These are phyloP conservation scores for Drosophila ercepeae DNA, from an alignment of 1,140 invertebrate species.

Conservation along the genomic window DNA sequence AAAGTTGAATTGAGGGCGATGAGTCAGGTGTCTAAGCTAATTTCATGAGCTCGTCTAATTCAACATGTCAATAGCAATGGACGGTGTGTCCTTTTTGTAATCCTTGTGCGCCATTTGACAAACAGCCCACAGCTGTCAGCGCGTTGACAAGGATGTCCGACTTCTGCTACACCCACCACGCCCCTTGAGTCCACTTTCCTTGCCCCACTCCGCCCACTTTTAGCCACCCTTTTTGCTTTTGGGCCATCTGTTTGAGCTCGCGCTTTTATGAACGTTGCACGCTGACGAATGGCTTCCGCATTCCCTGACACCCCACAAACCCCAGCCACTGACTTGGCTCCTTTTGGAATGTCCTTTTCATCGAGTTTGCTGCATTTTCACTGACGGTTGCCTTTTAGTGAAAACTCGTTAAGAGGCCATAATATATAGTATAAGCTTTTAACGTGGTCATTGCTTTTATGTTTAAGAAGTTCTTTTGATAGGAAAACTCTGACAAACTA, in stretches of 20 bases:
- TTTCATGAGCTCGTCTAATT: slow-evolving; percentile 69
- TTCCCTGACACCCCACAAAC: slow-evolving; percentile 28
- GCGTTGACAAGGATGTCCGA: slow-evolving; percentile 29
- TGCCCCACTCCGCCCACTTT: not conserved
- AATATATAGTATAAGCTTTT: slow-evolving; percentile 38
- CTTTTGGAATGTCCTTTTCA: slow-evolving; percentile 38
- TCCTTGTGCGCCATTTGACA: slow-evolving; percentile 39
- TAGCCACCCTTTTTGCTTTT: not conserved
- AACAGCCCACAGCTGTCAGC: slow-evolving; percentile 58
- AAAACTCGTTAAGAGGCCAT: slow-evolving; percentile 40
- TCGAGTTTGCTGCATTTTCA: slow-evolving; percentile 43
- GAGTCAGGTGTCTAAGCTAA: slow-evolving; percentile 58
- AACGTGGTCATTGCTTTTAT: slow-evolving; percentile 32
- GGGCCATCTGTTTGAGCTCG: slow-evolving; percentile 58
- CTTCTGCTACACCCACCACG: not conserved
- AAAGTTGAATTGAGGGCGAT: not conserved
- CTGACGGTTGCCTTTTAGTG: slow-evolving; percentile 18
- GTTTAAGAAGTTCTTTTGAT: slow-evolving; percentile 14
- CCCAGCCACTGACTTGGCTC: not conserved
- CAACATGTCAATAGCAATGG: slow-evolving; percentile 64
- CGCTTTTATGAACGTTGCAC: slow-evolving; percentile 62
- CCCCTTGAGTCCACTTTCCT: not conserved
- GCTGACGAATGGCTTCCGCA: slow-evolving; percentile 74
- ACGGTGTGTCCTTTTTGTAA: slow-evolving; percentile 16
- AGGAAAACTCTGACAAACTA: slow-evolving; percentile 2